Conservation (phyloP, 2,888 invertebrate species). For the Leptinotarsa rubiginosa region DNA sequence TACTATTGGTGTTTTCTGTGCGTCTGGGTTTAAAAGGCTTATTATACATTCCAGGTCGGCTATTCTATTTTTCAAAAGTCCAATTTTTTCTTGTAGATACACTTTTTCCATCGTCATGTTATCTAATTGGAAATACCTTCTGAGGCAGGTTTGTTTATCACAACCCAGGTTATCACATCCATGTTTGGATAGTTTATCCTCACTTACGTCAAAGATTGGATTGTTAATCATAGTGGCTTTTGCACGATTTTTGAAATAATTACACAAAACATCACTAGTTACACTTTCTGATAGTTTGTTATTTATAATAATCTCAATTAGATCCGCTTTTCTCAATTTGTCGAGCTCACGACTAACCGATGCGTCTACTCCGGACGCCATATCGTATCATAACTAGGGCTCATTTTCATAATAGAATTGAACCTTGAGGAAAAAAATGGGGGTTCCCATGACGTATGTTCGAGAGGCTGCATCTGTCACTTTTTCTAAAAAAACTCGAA, state of each 20-base stretch:
- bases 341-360: background rate
- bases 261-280: background rate
- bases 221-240: background rate
- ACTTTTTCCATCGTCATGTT: background rate
- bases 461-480: too few species aligned
- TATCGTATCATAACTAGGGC: too few species aligned
- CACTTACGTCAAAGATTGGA: background rate
- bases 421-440: too few species aligned
- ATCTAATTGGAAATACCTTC: background rate
- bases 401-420: too few species aligned
- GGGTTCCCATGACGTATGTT: too few species aligned
- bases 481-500: too few species aligned
- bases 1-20: background rate
- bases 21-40: background rate
- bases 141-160: background rate
- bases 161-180: background rate
- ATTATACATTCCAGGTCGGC: too few species aligned
- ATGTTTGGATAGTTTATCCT: background rate
- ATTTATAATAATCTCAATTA: slow-evolving; percentile 1
- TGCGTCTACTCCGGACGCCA: background rate
- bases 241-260: background rate
- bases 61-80: too few species aligned
- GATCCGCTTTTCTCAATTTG: background rate
- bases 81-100: background rate
- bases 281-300: background rate